A percentile compares a stretch with the other conserved stretches of the same genome.
These are phyloP conservation scores for Drosophila nigricruria DNA, from an alignment of 2,888 invertebrate species.

Conservation along the genomic window DNA sequence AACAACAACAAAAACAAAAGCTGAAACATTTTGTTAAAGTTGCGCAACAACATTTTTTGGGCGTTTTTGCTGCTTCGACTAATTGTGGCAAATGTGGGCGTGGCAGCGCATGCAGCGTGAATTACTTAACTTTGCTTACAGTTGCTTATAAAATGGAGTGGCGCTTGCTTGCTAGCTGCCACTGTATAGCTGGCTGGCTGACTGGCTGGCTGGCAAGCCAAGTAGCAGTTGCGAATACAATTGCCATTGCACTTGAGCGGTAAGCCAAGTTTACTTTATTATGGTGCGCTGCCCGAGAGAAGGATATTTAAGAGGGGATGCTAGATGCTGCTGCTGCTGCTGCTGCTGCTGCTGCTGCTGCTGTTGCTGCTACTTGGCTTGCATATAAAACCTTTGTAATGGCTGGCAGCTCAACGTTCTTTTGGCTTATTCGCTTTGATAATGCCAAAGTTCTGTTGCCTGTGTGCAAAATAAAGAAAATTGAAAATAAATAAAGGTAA, in stretches of 20 bases:
- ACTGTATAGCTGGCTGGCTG: conserved; percentile 25
- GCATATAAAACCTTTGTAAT: conserved; percentile 49
- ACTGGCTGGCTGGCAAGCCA: conserved; percentile 18
- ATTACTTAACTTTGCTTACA: conserved; percentile 71
- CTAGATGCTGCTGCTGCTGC: neutral
- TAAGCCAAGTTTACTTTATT: conserved; percentile 78
- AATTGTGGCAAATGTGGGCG: conserved; percentile 64
- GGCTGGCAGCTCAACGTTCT: conserved; percentile 14
- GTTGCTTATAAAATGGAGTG: conserved; percentile 61
- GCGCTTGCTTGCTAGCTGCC: conserved; percentile 25
- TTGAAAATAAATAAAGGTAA: conserved; percentile 30
- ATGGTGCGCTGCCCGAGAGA: conserved; percentile 39
- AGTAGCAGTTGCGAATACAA: conserved; percentile 56
- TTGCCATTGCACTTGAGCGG: conserved; percentile 79
- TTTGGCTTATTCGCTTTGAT: conserved; percentile 38
- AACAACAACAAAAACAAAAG: conserved; percentile 25
- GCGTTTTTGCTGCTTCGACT: conserved; percentile 39
- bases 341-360: conserved; percentile 5
- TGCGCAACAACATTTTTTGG: conserved; percentile 48
- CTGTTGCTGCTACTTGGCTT: conserved; percentile 19
- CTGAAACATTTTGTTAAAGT: conserved; percentile 69
- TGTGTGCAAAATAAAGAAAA: conserved; percentile 12
- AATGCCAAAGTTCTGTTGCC: conserved; percentile 31
- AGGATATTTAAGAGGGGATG: neutral
- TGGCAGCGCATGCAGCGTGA: conserved; percentile 33